Conservation (phyloP, 2,113 vertebrate genomes). For the Channa argus region DNA sequence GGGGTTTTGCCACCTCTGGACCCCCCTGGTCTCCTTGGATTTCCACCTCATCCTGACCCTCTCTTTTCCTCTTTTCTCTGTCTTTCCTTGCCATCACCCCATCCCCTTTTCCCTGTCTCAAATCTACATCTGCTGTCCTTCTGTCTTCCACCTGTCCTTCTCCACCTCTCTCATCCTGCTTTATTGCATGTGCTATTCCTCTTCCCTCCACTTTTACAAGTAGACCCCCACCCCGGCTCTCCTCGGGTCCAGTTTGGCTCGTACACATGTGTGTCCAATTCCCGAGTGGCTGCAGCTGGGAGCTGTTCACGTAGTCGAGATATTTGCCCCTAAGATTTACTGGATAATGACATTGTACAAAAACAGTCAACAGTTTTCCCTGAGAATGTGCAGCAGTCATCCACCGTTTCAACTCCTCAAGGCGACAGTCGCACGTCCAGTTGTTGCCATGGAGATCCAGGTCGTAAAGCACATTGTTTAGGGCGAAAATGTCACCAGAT, state of each 20-base stretch:
- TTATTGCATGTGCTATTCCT: neutral
- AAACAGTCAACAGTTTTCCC: slow-evolving; percentile 89
- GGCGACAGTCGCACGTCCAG: slow-evolving; percentile 94
- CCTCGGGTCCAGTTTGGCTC: slow-evolving; percentile 50
- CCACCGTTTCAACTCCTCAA: slow-evolving; percentile 89
- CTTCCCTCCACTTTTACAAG: slow-evolving; percentile 46
- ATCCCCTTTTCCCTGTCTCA: neutral
- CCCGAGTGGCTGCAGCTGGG: slow-evolving; percentile 80
- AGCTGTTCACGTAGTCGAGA: slow-evolving; percentile 90
- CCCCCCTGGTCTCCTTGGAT: slow-evolving; percentile 75
- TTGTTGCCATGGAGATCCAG: slow-evolving; percentile 92
- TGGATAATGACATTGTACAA: slow-evolving; percentile 90
- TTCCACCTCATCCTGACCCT: slow-evolving; percentile 32
- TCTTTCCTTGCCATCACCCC: slow-evolving; percentile 15
- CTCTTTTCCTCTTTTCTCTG: slow-evolving; percentile 37
- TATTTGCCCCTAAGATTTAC: slow-evolving; percentile 88
- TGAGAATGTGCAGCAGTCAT: slow-evolving; percentile 87
- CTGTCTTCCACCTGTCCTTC: slow-evolving; percentile 1
- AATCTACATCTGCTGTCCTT: neutral
- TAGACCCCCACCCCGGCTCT: slow-evolving; percentile 58
- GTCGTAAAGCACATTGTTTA: slow-evolving; percentile 86
- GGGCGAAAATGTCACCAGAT: slow-evolving; percentile 86
- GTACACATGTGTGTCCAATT: slow-evolving; percentile 71
- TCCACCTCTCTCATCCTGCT: slow-evolving; percentile 31
- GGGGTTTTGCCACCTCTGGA: slow-evolving; percentile 20